These are phyloP conservation scores for Pimpla rufipes DNA, from an alignment of 2,888 invertebrate genomes.

Conservation along the genomic window DNA sequence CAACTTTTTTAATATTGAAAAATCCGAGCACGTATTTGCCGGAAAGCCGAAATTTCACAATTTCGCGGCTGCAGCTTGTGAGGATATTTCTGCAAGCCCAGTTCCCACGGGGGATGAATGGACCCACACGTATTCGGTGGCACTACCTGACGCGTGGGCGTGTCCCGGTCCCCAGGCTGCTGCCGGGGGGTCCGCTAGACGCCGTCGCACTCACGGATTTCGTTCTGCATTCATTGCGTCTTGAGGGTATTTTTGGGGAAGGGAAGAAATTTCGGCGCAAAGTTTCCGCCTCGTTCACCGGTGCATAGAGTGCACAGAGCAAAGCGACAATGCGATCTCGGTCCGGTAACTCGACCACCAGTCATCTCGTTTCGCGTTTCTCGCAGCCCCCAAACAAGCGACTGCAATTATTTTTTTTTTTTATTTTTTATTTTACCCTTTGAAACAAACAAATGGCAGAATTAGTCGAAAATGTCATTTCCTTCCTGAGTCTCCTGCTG, in stretches of 20 bases:
- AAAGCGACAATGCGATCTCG: constrained; percentile 22
- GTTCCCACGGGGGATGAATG: constrained; percentile 58
- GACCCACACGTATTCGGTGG: constrained; percentile 45
- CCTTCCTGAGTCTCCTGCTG: too few species aligned
- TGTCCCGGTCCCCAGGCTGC: constrained; percentile 18
- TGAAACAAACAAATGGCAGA: too few species aligned
- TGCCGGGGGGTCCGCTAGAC: constrained; percentile 12
- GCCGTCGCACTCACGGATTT: constrained; percentile 10
- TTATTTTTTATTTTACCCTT: too few species aligned
- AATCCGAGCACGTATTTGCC: background rate
- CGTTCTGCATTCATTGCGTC: constrained; percentile 50
- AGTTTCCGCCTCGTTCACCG: background rate
- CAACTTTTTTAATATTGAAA: background rate
- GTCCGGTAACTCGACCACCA: constrained; percentile 32
- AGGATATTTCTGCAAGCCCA: constrained; percentile 21
- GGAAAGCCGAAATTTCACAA: background rate
- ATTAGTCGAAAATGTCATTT: too few species aligned
- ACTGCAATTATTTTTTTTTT: background rate
- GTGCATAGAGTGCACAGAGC: background rate
- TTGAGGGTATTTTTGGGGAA: constrained; percentile 5
- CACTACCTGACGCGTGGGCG: constrained; percentile 58
- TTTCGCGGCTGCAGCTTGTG: constrained; percentile 11
- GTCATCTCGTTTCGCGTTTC: constrained; percentile 38
- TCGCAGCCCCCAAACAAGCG: constrained; percentile 4
- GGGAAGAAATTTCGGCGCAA: constrained; percentile 22